These are phyloP conservation scores for Zophobas morio DNA, from an alignment of 1,140 invertebrate genomes.

Conservation along the genomic window DNA sequence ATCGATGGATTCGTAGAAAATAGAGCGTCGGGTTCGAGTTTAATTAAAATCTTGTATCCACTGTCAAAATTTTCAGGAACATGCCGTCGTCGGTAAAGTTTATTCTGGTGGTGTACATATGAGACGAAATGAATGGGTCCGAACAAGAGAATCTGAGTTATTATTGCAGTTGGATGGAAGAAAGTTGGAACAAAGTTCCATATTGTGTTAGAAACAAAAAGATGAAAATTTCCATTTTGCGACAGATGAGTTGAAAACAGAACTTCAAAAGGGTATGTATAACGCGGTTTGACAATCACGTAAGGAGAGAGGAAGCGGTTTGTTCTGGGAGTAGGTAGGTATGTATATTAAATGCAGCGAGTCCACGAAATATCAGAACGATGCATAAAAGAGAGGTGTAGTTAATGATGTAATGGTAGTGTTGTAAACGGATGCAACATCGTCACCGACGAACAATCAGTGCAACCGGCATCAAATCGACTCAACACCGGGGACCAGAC, in stretches of 20 bases:
- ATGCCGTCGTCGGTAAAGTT: too few relatives aligned
- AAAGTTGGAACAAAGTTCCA: constrained; percentile 24
- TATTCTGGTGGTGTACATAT: neutral
- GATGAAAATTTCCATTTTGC: constrained; percentile 38
- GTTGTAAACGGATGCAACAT: constrained; percentile 40
- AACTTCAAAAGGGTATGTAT: constrained; percentile 35
- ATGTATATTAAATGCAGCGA: constrained; percentile 22
- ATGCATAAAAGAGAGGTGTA: constrained; percentile 19
- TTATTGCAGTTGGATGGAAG: constrained; percentile 24
- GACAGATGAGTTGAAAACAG: constrained; percentile 29
- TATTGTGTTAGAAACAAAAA: constrained; percentile 37
- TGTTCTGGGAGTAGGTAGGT: neutral
- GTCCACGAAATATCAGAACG: constrained; percentile 24
- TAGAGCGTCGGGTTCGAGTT: too few relatives aligned
- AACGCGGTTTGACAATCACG: constrained; percentile 25
- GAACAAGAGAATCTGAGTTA: constrained; percentile 16
- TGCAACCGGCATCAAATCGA: constrained; percentile 31
- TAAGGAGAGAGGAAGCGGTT: constrained; percentile 25
- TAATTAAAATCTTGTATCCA: too few relatives aligned
- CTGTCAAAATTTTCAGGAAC: too few relatives aligned
- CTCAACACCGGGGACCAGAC: constrained; percentile 38
- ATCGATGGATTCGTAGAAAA: too few relatives aligned
- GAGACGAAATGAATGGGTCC: constrained; percentile 2
- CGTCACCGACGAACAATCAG: constrained; percentile 34
- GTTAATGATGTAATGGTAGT: constrained; percentile 32